phyloP scores from a whole-genome alignment of 2,797 vertebrate genomes.

The Sebastiscus albofasciatus region DNA sequence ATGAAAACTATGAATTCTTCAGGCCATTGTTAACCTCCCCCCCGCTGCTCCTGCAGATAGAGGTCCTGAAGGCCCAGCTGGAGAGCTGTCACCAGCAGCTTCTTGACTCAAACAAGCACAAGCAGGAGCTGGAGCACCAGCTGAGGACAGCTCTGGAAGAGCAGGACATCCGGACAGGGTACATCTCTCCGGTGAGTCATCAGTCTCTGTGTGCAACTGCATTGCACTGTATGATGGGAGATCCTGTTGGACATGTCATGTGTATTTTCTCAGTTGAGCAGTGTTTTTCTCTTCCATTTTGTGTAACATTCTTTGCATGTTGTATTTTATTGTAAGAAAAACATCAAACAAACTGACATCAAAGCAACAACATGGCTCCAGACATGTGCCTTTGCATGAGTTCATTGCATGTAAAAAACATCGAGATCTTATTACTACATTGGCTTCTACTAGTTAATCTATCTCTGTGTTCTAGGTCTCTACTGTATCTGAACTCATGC shows the following conservation, averaged over 20 bases:
- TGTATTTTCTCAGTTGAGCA: slow-evolving; percentile 3
- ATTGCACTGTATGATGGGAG: not conserved
- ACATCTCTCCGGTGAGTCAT: slow-evolving; percentile 86
- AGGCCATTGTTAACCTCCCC: not conserved
- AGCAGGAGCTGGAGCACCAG: slow-evolving; percentile 83
- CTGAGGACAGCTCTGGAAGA: slow-evolving; percentile 82
- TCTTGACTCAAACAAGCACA: slow-evolving; percentile 82
- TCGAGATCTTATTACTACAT: slow-evolving; percentile 63
- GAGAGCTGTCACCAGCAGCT: slow-evolving; percentile 86
- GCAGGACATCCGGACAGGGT: slow-evolving; percentile 81
- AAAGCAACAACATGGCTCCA: slow-evolving; percentile 56
- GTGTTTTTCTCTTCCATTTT: slow-evolving; percentile 63
- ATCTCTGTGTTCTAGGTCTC: slow-evolving; percentile 51
- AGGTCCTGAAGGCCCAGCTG: slow-evolving; percentile 85
- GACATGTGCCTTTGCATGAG: slow-evolving; percentile 82
- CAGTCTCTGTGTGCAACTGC: not conserved
- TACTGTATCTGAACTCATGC: slow-evolving; percentile 61
- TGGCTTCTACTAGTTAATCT: slow-evolving; percentile 69
- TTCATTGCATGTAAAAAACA: slow-evolving; percentile 82
- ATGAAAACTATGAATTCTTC: not conserved
- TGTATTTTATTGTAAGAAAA: slow-evolving; percentile 67
- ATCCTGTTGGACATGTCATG: not conserved
- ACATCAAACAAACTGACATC: slow-evolving; percentile 72
- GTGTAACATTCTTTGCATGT: slow-evolving; percentile 85
- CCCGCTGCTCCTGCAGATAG: slow-evolving; percentile 73